Evolutionary conservation across 2,888 invertebrate genomes (phyloP), one percentile per base, ranked within the genome.

Genomic region (Melolontha melolontha): DNA sequence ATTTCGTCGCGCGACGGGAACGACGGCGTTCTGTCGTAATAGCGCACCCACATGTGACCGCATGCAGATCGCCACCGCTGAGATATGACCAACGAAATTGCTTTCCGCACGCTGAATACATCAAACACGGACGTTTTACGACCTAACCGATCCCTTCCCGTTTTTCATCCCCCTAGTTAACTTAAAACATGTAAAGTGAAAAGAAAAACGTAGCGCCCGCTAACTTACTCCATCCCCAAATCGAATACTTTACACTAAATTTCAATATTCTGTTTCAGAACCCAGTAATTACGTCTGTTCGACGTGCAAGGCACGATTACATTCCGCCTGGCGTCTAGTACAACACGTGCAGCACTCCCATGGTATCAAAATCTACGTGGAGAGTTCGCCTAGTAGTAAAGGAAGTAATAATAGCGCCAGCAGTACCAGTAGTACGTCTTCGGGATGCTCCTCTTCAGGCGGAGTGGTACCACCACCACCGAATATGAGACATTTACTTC

Each of bases 311-410:
- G 92, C 94, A 72, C 91, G 94, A 57, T 90, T 95, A 76, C 91
- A 91, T 76, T 96, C 96, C n/a, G 97, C 98, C 6, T 98, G 98
- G 98, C 89, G 93, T 67, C 87, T 98, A 70, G 89, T 98, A 44
- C 97, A 97, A 81, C 98, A 98, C 83, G 97, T 94, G 29, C 97
- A 98, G 83, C 93, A 93, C 79, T 91, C 92, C 69, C 98, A 98
- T 80, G 97, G 97, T 16, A 92, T 97, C 71, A 94, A 95, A 83
- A 94, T 98, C 79, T 98, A 96, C 86, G 89, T 92, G 63, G 94
- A 94, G 77, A 86, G 86, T 64, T 84, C 86, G 6, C 83, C 82
- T 0, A 76, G 77, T 11, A 79, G 78, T 55, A 78, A 75, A 41
- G 79, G 79, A 63, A 71, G 72, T 71, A 73, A 72, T 59, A 75